phyloP scores from a whole-genome alignment of 2,888 invertebrate genomes.

The Limulus polyphemus region DNA sequence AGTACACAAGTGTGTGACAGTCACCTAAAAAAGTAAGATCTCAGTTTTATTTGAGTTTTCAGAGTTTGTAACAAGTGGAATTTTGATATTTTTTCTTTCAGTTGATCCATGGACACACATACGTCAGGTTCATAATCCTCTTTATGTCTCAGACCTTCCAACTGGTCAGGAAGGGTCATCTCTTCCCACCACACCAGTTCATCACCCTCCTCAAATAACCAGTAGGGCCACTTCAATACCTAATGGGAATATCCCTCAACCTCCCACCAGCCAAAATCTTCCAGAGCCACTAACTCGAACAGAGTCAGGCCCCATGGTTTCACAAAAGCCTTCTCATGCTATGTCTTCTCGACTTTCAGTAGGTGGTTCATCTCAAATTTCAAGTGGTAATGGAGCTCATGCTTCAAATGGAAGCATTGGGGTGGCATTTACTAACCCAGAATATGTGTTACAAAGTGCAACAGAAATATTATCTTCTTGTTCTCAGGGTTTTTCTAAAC shows the following conservation, averaged over 20 bases:
- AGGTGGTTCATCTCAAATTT: constrained; percentile 8
- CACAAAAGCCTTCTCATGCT: constrained; percentile 16
- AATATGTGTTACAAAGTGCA: constrained; percentile 20
- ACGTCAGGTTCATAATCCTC: constrained; percentile 24
- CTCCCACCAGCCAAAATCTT: constrained; percentile 3
- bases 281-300: constrained; percentile 6
- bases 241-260: constrained; percentile 16
- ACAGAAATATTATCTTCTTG: constrained; percentile 6
- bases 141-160: constrained; percentile 21
- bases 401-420: constrained; percentile 9
- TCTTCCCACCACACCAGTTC: constrained; percentile 20
- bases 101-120: constrained; percentile 25
- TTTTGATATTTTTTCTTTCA: constrained; percentile 3
- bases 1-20: no score
- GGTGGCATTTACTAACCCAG: constrained; percentile 27
- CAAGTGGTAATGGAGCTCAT: constrained; percentile 10
- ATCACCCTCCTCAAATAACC: constrained; percentile 12
- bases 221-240: constrained; percentile 19
- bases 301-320: constrained; percentile 2
- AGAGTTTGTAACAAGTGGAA: no score
- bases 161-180: constrained; percentile 15
- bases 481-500: constrained; percentile 10
- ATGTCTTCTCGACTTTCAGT: constrained; percentile 16
- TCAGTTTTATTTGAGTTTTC: no score
- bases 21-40: no score